Percentiles rank a stretch among this genome's conserved stretches.
Evolutionary conservation across 2,113 vertebrate genomes (phyloP).

Genomic region (Gadus chalcogrammus): DNA sequence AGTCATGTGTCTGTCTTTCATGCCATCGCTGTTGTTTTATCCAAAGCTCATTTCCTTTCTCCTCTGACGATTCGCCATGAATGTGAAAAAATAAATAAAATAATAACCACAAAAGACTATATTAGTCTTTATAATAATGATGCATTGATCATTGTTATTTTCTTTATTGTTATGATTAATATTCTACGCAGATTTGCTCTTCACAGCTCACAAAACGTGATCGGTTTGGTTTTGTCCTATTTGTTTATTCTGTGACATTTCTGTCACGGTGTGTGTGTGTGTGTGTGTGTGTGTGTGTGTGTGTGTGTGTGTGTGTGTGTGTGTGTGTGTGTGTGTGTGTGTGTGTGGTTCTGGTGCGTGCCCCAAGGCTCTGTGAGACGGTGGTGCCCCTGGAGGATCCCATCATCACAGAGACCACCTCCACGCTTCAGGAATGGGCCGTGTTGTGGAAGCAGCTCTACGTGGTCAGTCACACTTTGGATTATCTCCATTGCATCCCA

Average conservation of each 20-base stretch:
- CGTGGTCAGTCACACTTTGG: slow-evolving; percentile 77
- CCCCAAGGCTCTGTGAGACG: slow-evolving; percentile 86
- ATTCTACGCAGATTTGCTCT: background rate
- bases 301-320: slow-evolving; percentile 2
- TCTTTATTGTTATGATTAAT: background rate
- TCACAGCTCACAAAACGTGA: background rate
- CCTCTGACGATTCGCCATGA: too few species aligned
- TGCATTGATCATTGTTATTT: background rate
- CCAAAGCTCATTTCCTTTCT: too few species aligned
- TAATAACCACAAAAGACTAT: too few species aligned
- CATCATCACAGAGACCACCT: slow-evolving; percentile 93
- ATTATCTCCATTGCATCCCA: too few species aligned
- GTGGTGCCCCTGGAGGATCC: slow-evolving; percentile 94
- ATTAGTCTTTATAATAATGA: too few species aligned
- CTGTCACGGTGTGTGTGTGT: background rate
- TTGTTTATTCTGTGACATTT: slow-evolving; percentile 3
- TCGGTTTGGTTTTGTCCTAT: slow-evolving; percentile 1
- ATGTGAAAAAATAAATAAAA: too few species aligned
- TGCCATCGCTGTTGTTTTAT: background rate
- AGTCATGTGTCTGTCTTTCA: background rate
- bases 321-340: background rate
- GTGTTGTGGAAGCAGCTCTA: slow-evolving; percentile 96
- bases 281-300: slow-evolving; percentile 4
- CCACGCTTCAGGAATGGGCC: slow-evolving; percentile 95
- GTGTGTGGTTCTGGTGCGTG: slow-evolving; percentile 9